A percentile compares a stretch with the other conserved stretches of the same genome.
phyloP scores from a whole-genome alignment of 2,888 invertebrate species.

The Chalcis sispes region DNA sequence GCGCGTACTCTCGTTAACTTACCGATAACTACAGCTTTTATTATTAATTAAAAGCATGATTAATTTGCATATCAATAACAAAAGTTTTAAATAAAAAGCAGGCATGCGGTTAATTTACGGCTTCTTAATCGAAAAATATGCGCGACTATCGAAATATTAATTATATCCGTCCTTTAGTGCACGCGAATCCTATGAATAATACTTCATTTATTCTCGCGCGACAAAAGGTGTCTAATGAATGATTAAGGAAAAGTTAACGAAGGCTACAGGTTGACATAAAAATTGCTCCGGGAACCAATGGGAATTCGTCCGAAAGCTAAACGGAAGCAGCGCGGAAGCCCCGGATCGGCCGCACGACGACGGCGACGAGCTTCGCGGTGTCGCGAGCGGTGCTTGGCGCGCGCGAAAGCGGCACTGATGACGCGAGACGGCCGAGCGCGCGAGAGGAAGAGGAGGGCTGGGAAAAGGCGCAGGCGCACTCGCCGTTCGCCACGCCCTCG shows the following conservation, averaged over 20 bases:
- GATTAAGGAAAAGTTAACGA: constrained; percentile 18
- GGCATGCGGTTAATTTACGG: too few relatives aligned
- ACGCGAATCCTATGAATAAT: too few relatives aligned
- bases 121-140: too few relatives aligned
- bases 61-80: too few relatives aligned
- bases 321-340: too few relatives aligned
- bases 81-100: too few relatives aligned
- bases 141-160: too few relatives aligned
- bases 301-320: too few relatives aligned
- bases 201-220: not conserved
- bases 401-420: constrained; percentile 22
- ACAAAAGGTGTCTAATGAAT: constrained; percentile 27
- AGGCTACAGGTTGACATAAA: not conserved
- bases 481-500: constrained; percentile 70
- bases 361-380: not conserved
- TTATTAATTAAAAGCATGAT: not conserved
- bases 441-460: constrained; percentile 18
- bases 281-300: too few relatives aligned
- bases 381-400: not conserved
- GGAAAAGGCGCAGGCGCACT: constrained; percentile 68
- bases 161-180: too few relatives aligned
- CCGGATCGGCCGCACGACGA: too few relatives aligned
- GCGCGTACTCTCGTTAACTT: not conserved
- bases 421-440: not conserved
- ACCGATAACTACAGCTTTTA: constrained; percentile 31